Evolutionary conservation across 92 coral and sea anemone genomes (phyloP).

Genomic region (Virgularia gustaviana): DNA sequence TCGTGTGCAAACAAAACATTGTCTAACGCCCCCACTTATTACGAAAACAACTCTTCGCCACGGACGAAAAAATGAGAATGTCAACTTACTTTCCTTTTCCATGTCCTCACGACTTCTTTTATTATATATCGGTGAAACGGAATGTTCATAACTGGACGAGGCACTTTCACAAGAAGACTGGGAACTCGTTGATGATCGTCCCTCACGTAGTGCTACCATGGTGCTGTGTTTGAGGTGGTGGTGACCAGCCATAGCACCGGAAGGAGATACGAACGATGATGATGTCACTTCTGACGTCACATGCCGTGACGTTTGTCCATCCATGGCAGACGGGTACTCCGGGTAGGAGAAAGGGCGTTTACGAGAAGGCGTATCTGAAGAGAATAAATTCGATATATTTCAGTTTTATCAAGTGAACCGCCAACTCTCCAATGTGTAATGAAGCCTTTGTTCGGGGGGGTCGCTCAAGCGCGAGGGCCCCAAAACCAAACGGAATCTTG

Average conservation of each 20-base stretch:
- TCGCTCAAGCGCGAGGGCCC: too few relatives aligned
- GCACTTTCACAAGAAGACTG: constrained; percentile 37
- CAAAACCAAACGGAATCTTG: too few relatives aligned
- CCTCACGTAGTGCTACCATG: constrained; percentile 18
- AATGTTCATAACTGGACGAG: constrained; percentile 21
- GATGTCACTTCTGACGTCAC: constrained; percentile 25
- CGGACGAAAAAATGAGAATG: too few relatives aligned
- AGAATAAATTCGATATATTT: neutral
- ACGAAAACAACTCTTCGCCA: too few relatives aligned
- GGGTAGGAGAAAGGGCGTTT: constrained; percentile 29
- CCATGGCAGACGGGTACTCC: constrained; percentile 3
- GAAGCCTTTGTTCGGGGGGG: too few relatives aligned
- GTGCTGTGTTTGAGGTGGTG: neutral
- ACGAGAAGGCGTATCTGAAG: constrained; percentile 26
- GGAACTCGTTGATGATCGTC: constrained; percentile 31
- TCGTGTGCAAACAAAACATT: too few relatives aligned
- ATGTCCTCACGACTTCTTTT: constrained; percentile 23
- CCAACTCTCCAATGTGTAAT: too few relatives aligned
- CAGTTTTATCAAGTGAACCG: neutral
- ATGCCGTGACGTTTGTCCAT: constrained; percentile 11
- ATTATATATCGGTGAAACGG: neutral
- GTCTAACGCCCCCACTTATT: too few relatives aligned
- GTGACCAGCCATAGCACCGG: constrained; percentile 5
- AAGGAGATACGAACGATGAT: constrained; percentile 11
- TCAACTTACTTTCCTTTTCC: constrained; percentile 11